Percentiles rank a stretch among this genome's conserved stretches.
phyloP scores from a whole-genome alignment of 2,797 vertebrate genomes.

The Prunella strophiata region DNA sequence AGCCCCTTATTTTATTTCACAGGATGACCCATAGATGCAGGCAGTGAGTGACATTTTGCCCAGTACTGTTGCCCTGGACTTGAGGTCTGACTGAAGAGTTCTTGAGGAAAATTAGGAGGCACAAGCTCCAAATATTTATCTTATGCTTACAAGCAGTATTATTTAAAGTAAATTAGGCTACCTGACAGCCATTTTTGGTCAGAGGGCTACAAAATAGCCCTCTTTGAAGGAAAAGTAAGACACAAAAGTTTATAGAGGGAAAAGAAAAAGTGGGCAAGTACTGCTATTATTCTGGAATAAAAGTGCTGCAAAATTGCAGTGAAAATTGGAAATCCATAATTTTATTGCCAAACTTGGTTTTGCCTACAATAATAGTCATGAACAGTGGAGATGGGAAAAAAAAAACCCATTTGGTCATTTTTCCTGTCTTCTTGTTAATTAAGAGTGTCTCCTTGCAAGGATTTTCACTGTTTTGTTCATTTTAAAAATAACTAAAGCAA shows the following conservation, averaged over 20 bases:
- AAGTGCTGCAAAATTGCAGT: background rate
- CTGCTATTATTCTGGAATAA: background rate
- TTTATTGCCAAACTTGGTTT: conserved; percentile 44
- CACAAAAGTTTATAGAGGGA: conserved; percentile 6
- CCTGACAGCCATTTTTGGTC: background rate
- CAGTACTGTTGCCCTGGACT: background rate
- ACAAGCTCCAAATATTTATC: conserved; percentile 18
- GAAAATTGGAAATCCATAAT: conserved; percentile 52
- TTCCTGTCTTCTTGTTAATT: conserved; percentile 55
- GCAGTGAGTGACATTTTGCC: background rate
- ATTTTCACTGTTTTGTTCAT: conserved; percentile 45
- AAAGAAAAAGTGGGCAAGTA: background rate
- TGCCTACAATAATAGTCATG: conserved; percentile 23
- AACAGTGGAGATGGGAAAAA: conserved; percentile 10
- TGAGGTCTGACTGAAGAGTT: background rate
- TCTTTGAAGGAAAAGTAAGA: background rate
- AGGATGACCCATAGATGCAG: background rate
- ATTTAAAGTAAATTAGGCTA: conserved; percentile 7
- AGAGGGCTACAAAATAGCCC: background rate
- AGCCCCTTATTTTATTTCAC: background rate
- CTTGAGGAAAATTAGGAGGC: conserved; percentile 5
- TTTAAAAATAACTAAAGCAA: conserved; percentile 60
- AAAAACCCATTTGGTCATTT: conserved; percentile 31
- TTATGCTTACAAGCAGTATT: background rate
- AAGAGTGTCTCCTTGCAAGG: conserved; percentile 40